Base-by-base conservation (phyloP, 2,888 invertebrate genomes). In the Monopis laevigella region DNA sequence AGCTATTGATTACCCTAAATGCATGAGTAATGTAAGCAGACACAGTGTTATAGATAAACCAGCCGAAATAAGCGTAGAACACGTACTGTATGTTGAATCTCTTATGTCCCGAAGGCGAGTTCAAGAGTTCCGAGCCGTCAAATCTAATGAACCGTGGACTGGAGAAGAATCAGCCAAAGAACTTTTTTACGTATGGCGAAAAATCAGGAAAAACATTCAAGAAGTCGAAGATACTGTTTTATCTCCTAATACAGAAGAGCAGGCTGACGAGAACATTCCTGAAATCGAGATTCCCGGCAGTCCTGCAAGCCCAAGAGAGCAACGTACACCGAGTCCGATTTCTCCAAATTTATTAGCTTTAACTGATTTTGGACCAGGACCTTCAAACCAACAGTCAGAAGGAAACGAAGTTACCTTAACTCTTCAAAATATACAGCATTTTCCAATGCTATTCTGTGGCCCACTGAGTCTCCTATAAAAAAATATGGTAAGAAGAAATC, bases 381-480 rank as follows among this genome's bases (percentile, higher is more conserved):
- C n/a, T n/a, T n/a, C n/a, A n/a, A n/a, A n/a, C n/a, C n/a, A n/a
- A n/a, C n/a, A n/a, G n/a, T n/a, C n/a, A n/a, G n/a, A n/a, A n/a
- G n/a, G n/a, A n/a, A n/a, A n/a, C n/a, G 26, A 41, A 41, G 35
- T 21, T 24, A 32, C 27, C 41, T 14, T 16, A 24, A 42, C 16
- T 19, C 32, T 38, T 38, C n/a, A 34, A 24, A 19, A 21, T 26
- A n/a, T 18, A 21, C 35, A 41, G 42, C 42, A 36, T 42, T 38
- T 38, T 17, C 29, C 29, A 28, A 38, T 8, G 42, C 29, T 14
- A 39, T 43, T 30, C 12, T 39, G 32, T 39, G 42, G 42, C 42
- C 39, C 5, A 43, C 39, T 14, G 42, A 43, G 18, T 39, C 42
- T 17, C 39, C 42, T 28, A 21, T 43, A 16, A 43, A 43, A 32